Base-by-base conservation (phyloP, 2,113 vertebrate species). In the Regulus satrapa region DNA sequence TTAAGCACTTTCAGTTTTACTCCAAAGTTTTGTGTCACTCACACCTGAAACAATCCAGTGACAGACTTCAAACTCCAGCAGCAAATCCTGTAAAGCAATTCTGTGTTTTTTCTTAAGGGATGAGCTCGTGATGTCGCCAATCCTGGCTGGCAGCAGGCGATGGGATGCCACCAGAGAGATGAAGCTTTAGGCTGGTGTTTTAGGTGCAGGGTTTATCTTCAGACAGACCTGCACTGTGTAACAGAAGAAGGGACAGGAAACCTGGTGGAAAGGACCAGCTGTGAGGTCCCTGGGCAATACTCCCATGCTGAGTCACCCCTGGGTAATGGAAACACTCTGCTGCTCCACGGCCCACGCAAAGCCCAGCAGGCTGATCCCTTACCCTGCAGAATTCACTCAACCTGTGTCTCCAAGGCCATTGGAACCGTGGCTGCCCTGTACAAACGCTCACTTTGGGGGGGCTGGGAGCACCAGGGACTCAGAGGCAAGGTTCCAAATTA, bases 1-100 rank as follows among this genome's bases (percentile, higher is more conserved):
- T 97, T 95, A 92, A 96, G 71, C 81, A 94, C 92, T 96, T 97
- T 97, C 92, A 95, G 91, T 97, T 97, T 97, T 97, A 94, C 79
- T 90, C 67, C 95, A 32, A 36, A 63, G 64, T 84, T 67, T 38
- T 88, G 71, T 45, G 89, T 54, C 90, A 52, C 46, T 91, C 55
- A 25, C 5, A 34, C 26, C 52, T n/a, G 19, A 52, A 91, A 76
- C 16, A 56, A 85, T 9, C 29, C 85, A 83, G 41, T 19, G 49
- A 38, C 72, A 46, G 69, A 52, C 26, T 85, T 69, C 58, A 41
- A 54, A 68, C 6, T n/a, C 32, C 14, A 72, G 67, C 38, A 56
- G 63, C 11, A 69, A 32, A 40, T 71, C 66, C 20, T 46, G 26
- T 25, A 10, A 68, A 62, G 59, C 10, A 45, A 31, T 63, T 71